A percentile compares a stretch with the other conserved stretches of the same genome.
Conservation (phyloP, 2,113 vertebrate genomes). For the Oncorhynchus clarkii region DNA sequence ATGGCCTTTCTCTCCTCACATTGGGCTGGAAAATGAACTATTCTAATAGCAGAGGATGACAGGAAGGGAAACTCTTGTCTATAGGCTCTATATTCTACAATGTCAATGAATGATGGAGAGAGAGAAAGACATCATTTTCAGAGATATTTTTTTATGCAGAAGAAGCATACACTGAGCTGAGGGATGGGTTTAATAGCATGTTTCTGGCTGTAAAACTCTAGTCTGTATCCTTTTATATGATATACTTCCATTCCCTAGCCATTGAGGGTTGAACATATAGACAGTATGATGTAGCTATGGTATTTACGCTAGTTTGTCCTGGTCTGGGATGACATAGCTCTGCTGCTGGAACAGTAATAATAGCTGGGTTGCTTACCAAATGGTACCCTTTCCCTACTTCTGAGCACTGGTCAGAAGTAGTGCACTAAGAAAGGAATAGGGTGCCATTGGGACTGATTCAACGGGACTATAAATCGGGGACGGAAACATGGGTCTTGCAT, state of each 20-base stretch:
- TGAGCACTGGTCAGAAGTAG: too few relatives aligned
- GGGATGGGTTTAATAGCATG: slow-evolving; percentile 17
- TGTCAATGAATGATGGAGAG: slow-evolving; percentile 31
- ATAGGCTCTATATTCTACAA: slow-evolving; percentile 20
- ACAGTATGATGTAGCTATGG: not conserved
- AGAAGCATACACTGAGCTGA: slow-evolving; percentile 18
- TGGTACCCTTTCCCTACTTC: too few relatives aligned
- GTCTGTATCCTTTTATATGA: slow-evolving; percentile 21
- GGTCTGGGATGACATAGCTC: slow-evolving; percentile 11
- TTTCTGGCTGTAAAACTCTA: slow-evolving; percentile 9
- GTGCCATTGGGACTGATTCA: not conserved
- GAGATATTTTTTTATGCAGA: slow-evolving; percentile 17
- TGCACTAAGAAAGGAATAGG: too few relatives aligned
- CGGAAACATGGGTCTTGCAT: slow-evolving; percentile 24
- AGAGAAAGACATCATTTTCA: slow-evolving; percentile 21
- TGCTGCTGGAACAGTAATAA: slow-evolving; percentile 33
- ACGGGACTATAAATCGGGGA: slow-evolving; percentile 19
- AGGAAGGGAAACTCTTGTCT: not conserved
- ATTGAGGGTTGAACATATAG: slow-evolving; percentile 37
- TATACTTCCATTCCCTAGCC: slow-evolving; percentile 17
- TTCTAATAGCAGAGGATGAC: slow-evolving; percentile 26
- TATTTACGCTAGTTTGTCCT: not conserved
- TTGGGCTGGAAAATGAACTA: slow-evolving; percentile 14
- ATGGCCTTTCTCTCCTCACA: slow-evolving; percentile 29
- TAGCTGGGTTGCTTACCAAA: slow-evolving; percentile 18